Evolutionary conservation across 2,113 vertebrate species (phyloP), one percentile per base, ranked within the genome.

Genomic region (Pseudopipra pipra): DNA sequence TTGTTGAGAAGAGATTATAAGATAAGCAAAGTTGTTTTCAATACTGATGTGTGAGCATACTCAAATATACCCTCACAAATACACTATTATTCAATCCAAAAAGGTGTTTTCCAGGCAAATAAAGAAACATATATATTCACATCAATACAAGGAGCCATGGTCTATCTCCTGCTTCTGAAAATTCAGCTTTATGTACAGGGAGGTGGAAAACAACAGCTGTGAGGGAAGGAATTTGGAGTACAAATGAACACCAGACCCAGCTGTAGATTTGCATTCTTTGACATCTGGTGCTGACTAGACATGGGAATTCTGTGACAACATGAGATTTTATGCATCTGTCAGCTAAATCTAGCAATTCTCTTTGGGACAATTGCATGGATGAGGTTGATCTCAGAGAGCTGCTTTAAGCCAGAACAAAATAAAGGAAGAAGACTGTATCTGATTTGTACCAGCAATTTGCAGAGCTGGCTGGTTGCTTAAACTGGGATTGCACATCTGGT

Each of bases 181-280:
- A 90, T 81, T 82, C 95, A 85, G 52, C 85, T 95, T 33, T 51
- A 2, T 87, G 65, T 65, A 81, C 52, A 39, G 61, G 52, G 28
- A 77, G 93, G n/a, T 90, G 41, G 92, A 96, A 97, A 97, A 94
- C 92, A 96, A 88, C 96, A 96, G 95, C 90, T 95, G 93, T 22
- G 80, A 90, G 79, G 88, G 83, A 86, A 84, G 70, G 73, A 87
- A 73, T 93, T 89, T 89, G 66, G 88, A 96, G 88, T 31, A 77
- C 46, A 94, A 95, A 93, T 80, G 87, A 96, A 72, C 92, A 90
- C 85, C 86, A 94, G 90, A 54, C 62, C 83, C 96, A 93, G 96
- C 90, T 96, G 96, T 41, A 94, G 94, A 87, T 96, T 75, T 94
- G 86, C 92, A 85, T 93, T 93, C 83, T 89, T 96, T 75, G 89